Base-by-base conservation (phyloP, 2,888 invertebrate species). In the Drosophila multiciliata region DNA sequence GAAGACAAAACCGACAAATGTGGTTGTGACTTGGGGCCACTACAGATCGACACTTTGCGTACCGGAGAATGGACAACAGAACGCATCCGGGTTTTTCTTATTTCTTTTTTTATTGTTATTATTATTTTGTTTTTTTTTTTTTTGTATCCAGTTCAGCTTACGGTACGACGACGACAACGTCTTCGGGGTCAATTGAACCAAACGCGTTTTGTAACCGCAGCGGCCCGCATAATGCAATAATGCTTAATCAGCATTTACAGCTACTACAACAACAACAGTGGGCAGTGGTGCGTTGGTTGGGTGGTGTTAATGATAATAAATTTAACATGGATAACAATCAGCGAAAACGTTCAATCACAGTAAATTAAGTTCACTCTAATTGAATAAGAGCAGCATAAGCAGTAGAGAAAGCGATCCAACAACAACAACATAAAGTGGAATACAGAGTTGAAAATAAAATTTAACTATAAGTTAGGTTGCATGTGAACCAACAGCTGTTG, bases 361-460 rank as follows among this genome's bases (percentile, higher is more conserved):
- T 91, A 86, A 90, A 92, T 92, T 92, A 91, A 92, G 91, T 92
- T 92, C 84, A 92, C 91, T 92, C 89, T 90, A 92, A 92, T 92
- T 92, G 90, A 92, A 92, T 92, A 87, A 91, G 85, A 66, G 75
- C 29, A 68, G 59, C 71, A 73, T 70, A 59, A 73, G 62, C 59
- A 69, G 45, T 53, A 69, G 32, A 29, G 35, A 57, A 65, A 55
- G 49, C 33, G 53, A 45, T 32, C 50, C 62, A 38, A 36, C 36
- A 38, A 15, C 52, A 53, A 48, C n/a, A 40, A 26, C 49, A 17
- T 20, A 20, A 23, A 35, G 20, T 23, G 20, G 53, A 35, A 53
- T 35, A 7, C 23, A 23, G 23, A 36, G 36, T 45, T 45, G 23
- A 26, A 26, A 38, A 54, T 11, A 17, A 36, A 50, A 59, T n/a